A percentile compares a stretch with the other conserved stretches of the same genome.
Conservation (phyloP, 2,113 vertebrate species). For the Colaptes auratus region DNA sequence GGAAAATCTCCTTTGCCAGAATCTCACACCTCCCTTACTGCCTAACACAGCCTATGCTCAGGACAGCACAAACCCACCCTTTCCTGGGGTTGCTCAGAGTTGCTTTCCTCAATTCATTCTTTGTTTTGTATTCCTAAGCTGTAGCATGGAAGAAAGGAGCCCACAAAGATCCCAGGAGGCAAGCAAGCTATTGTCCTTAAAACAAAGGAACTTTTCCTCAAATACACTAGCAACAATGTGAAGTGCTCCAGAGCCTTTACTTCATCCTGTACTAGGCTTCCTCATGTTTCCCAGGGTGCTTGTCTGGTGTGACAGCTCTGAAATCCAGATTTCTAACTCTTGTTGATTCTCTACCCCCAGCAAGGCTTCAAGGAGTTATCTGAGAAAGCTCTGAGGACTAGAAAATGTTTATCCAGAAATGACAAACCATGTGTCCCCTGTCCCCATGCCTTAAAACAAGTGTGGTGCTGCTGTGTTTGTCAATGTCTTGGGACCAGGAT, state of each 20-base stretch:
- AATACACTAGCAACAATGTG: neutral
- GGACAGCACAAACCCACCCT: neutral
- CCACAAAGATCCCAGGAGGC: neutral
- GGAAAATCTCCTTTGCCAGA: neutral
- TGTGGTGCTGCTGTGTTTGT: rapidly evolving
- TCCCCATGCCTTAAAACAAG: neutral
- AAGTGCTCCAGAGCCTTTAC: neutral
- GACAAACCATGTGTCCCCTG: rapidly evolving
- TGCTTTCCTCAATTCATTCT: neutral
- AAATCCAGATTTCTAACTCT: neutral
- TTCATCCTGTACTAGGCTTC: conserved; percentile 5
- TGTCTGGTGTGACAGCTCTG: neutral
- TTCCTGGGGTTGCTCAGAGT: neutral
- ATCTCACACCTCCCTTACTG: neutral
- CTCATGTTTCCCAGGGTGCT: conserved; percentile 23
- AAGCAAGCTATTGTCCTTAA: conserved; percentile 18
- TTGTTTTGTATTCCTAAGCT: neutral
- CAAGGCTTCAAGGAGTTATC: neutral
- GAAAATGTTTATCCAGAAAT: neutral
- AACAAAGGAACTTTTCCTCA: conserved; percentile 46
- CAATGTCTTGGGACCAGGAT: neutral
- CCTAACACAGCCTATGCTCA: neutral
- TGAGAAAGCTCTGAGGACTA: neutral
- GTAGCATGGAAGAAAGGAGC: neutral
- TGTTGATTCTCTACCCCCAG: neutral